These are phyloP conservation scores for Agrilus planipennis DNA, from an alignment of 1,140 invertebrate species.

Conservation along the genomic window DNA sequence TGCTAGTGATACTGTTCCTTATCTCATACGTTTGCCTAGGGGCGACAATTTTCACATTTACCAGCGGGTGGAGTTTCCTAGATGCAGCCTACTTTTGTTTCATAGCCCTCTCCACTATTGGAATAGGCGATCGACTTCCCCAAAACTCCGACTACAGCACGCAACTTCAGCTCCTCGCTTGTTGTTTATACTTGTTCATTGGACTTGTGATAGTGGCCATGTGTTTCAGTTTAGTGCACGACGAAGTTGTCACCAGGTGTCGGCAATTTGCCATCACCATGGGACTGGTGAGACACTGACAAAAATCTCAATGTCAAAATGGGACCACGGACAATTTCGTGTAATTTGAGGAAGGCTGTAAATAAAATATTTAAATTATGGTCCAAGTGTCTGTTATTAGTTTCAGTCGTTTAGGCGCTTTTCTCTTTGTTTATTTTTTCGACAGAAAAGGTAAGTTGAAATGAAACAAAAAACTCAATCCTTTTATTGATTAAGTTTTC, in stretches of 20 bases:
- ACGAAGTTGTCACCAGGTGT: slow-evolving; percentile 71
- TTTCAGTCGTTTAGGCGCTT: no score
- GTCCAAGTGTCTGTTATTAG: no score
- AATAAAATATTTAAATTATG: no score
- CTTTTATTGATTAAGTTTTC: no score
- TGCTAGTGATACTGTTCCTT: slow-evolving; percentile 55
- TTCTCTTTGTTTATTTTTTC: no score
- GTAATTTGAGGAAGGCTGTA: no score
- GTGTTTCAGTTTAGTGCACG: slow-evolving; percentile 86
- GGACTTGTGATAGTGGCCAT: slow-evolving; percentile 84
- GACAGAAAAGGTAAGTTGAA: no score
- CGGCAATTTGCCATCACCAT: slow-evolving; percentile 31
- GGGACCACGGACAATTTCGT: no score
- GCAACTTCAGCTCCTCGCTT: slow-evolving; percentile 64
- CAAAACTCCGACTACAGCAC: slow-evolving; percentile 45
- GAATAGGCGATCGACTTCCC: slow-evolving; percentile 73
- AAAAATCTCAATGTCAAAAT: no score
- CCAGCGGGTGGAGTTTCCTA: slow-evolving; percentile 67
- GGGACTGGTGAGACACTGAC: slow-evolving; percentile 16
- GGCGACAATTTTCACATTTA: slow-evolving; percentile 56
- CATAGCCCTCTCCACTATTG: slow-evolving; percentile 76
- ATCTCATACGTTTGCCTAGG: slow-evolving; percentile 58
- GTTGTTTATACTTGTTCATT: slow-evolving; percentile 75
- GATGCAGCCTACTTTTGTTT: slow-evolving; percentile 83
- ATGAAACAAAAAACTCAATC: no score